These are phyloP conservation scores for Paedocypris sp. DNA, from an alignment of 2,113 vertebrate species.

Conservation along the genomic window DNA sequence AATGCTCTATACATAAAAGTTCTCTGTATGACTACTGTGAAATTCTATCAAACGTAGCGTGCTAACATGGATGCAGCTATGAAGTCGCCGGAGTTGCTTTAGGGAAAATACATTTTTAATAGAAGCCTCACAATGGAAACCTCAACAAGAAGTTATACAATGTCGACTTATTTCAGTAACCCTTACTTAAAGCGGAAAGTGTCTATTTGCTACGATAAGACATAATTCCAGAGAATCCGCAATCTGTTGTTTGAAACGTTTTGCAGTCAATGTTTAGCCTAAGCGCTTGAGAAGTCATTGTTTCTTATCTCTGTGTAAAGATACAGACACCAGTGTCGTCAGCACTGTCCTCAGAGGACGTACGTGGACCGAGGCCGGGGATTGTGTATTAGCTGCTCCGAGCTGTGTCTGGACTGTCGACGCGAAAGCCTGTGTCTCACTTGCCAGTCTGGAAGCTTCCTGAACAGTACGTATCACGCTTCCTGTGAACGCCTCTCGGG, in stretches of 20 bases:
- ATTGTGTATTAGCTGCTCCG: constrained; percentile 53
- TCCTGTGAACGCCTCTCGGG: background rate
- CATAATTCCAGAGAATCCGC: too few species aligned
- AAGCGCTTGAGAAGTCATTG: background rate
- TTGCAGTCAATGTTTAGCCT: background rate
- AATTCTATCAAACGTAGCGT: too few species aligned
- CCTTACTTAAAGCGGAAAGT: too few species aligned
- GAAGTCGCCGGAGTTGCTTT: too few species aligned
- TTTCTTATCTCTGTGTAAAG: constrained; percentile 37
- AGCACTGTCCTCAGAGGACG: constrained; percentile 60
- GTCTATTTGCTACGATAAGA: too few species aligned
- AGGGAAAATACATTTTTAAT: too few species aligned
- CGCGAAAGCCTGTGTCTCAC: constrained; percentile 53
- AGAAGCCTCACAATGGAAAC: too few species aligned
- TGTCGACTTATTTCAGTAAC: too few species aligned
- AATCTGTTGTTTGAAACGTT: background rate
- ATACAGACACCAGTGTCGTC: constrained; percentile 63
- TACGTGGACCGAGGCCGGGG: constrained; percentile 51
- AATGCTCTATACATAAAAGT: too few species aligned
- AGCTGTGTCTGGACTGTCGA: constrained; percentile 60
- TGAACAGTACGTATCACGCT: constrained; percentile 48
- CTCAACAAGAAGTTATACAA: too few species aligned
- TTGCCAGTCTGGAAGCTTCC: constrained; percentile 60
- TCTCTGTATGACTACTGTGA: too few species aligned
- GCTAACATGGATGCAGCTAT: too few species aligned